These are phyloP conservation scores for Bombus vancouverensis DNA, from an alignment of 1,140 invertebrate genomes.

Conservation along the genomic window DNA sequence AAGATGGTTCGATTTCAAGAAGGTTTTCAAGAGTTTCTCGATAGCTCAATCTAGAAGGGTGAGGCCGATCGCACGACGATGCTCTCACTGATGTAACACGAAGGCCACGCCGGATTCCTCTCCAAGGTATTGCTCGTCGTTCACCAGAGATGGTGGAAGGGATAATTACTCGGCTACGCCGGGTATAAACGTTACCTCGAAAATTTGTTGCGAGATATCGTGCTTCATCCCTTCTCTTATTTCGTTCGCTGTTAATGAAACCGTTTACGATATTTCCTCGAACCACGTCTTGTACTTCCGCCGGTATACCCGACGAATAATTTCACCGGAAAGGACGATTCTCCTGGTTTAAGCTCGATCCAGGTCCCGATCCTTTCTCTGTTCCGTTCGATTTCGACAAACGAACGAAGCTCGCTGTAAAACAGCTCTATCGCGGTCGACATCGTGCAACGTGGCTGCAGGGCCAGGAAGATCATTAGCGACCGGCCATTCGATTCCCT, in stretches of 20 bases:
- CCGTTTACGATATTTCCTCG: conserved; percentile 9
- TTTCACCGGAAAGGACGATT: not conserved
- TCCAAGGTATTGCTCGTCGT: not conserved
- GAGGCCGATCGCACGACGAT: conserved; percentile 2
- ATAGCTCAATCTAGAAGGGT: not conserved
- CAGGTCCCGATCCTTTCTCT: not conserved
- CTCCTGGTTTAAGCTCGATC: not conserved
- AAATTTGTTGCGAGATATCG: conserved; percentile 23
- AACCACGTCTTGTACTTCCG: not conserved
- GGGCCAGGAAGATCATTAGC: conserved; percentile 35
- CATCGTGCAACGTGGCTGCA: conserved; percentile 1
- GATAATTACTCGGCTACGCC: conserved; percentile 26
- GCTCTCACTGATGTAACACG: conserved; percentile 16
- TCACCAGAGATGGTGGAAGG: not conserved
- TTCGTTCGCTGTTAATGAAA: not conserved
- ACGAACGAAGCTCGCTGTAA: conserved; percentile 18
- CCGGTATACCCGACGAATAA: not conserved
- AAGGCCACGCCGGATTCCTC: conserved; percentile 21
- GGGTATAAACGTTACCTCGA: conserved; percentile 28
- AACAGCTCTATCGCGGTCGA: conserved; percentile 41
- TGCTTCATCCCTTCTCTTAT: not conserved
- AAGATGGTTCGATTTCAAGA: not conserved
- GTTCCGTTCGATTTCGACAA: conserved; percentile 21
- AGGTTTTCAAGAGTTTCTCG: not conserved
- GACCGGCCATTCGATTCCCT: conserved; percentile 18